A percentile compares a stretch with the other conserved stretches of the same genome.
Conservation (phyloP, 1,140 invertebrate species). For the Euwallacea fornicatus region DNA sequence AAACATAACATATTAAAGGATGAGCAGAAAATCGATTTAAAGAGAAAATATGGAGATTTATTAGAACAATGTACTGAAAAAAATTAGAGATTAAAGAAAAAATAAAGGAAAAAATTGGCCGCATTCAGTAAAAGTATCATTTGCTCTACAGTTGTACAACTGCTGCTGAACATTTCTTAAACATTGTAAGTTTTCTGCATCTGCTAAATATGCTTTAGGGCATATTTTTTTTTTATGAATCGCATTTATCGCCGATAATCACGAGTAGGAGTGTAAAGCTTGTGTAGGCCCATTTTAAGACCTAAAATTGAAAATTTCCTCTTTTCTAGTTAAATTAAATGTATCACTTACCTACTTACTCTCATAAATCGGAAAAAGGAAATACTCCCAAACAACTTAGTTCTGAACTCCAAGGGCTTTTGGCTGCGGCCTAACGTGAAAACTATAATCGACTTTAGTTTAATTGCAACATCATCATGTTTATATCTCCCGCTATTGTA, state of each 20-base stretch:
- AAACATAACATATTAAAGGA: too few relatives aligned
- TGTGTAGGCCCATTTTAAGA: constrained; percentile 9
- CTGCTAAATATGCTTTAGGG: too few relatives aligned
- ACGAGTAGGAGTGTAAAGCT: constrained; percentile 9
- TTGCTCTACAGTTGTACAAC: too few relatives aligned
- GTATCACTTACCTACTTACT: constrained; percentile 8
- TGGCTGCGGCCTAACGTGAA: constrained; percentile 8
- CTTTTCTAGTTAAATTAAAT: neutral
- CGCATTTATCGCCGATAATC: neutral
- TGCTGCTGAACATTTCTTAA: too few relatives aligned
- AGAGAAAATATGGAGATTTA: too few relatives aligned
- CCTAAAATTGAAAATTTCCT: neutral
- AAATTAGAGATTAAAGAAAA: too few relatives aligned
- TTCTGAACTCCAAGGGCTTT: constrained; percentile 7
- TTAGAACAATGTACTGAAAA: too few relatives aligned
- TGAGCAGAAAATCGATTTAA: too few relatives aligned
- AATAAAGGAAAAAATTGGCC: too few relatives aligned
- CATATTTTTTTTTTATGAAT: too few relatives aligned
- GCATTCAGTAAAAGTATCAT: too few relatives aligned
- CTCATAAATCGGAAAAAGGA: constrained; percentile 3
- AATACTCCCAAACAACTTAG: constrained; percentile 7
- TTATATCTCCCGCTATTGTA: constrained; percentile 24
- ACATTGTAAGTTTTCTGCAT: too few relatives aligned
- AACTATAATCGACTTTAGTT: constrained; percentile 1
- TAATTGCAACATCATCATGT: neutral